Percentiles rank a stretch among this genome's conserved stretches.
Evolutionary conservation across 2,888 invertebrate genomes (phyloP).

Genomic region (Cactoblastis cactorum): DNA sequence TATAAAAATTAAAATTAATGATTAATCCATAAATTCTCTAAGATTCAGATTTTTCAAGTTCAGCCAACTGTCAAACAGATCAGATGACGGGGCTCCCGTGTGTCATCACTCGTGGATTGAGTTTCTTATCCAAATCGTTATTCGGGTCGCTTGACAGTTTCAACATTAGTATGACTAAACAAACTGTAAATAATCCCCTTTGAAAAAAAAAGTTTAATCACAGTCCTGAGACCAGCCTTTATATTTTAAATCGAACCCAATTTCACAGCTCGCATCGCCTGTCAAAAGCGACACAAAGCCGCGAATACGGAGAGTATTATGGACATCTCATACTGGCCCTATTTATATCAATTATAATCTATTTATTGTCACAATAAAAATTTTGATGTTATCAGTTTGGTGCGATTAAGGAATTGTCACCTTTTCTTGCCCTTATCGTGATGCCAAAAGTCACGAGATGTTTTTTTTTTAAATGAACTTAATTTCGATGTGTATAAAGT

Average conservation of each 20-base stretch:
- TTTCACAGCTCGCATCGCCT: constrained; percentile 77
- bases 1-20: too few relatives aligned
- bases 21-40: neutral
- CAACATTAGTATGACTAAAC: constrained; percentile 65
- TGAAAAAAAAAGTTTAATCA: constrained; percentile 61
- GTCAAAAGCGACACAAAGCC: constrained; percentile 76
- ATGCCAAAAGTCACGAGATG: constrained; percentile 68
- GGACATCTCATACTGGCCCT: constrained; percentile 69
- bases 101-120: constrained; percentile 20
- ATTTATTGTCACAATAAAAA: constrained; percentile 78
- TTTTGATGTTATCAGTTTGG: constrained; percentile 71
- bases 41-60: neutral
- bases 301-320: constrained; percentile 70
- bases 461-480: constrained; percentile 23
- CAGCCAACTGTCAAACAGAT: constrained; percentile 1
- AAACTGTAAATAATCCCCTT: constrained; percentile 66
- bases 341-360: constrained; percentile 77
- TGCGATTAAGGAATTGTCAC: constrained; percentile 76
- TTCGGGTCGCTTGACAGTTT: constrained; percentile 37
- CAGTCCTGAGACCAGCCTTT: constrained; percentile 67
- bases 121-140: constrained; percentile 31
- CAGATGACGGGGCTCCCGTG: constrained; percentile 7
- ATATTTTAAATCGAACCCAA: constrained; percentile 74
- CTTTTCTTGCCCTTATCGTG: constrained; percentile 62
- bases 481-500: constrained; percentile 31